Percentiles rank a stretch among this genome's conserved stretches.
Evolutionary conservation across 1,140 invertebrate genomes (phyloP).

Genomic region (Brachionus rubens): DNA sequence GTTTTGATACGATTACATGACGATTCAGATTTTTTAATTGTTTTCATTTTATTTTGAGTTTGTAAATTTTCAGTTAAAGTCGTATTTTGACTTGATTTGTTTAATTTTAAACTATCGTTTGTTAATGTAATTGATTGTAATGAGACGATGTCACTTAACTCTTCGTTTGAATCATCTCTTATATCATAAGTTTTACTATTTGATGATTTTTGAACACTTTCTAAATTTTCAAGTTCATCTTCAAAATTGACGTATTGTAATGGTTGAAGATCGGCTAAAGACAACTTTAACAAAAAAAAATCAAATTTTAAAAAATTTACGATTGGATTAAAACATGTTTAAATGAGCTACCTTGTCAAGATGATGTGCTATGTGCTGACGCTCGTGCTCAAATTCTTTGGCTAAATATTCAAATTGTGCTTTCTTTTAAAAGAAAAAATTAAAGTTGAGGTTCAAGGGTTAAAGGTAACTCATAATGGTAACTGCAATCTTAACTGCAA

Average conservation of each 20-base stretch:
- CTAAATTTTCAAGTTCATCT: slow-evolving; percentile 8
- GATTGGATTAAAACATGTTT: neutral
- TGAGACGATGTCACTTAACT: slow-evolving; percentile 32
- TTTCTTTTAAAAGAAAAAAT: too few species aligned
- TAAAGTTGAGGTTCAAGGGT: too few species aligned
- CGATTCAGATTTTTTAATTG: neutral
- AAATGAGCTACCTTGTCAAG: neutral
- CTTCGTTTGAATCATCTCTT: slow-evolving; percentile 10
- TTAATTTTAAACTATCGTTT: neutral
- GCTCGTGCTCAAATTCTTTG: neutral
- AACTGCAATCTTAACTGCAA: too few species aligned
- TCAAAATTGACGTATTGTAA: slow-evolving; percentile 1
- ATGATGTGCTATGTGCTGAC: neutral
- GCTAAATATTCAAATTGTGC: slow-evolving; percentile 10
- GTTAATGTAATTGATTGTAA: slow-evolving; percentile 36
- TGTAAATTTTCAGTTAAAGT: neutral
- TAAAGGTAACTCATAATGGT: too few species aligned
- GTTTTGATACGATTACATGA: neutral
- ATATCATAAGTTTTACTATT: slow-evolving; percentile 17
- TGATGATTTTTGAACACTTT: slow-evolving; percentile 17
- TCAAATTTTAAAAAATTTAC: neutral
- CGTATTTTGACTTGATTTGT: neutral
- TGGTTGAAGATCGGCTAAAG: neutral
- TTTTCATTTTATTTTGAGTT: neutral
- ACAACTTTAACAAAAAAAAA: neutral